Base-by-base conservation (phyloP, 2,113 vertebrate species). In the Saguinus imperator region DNA sequence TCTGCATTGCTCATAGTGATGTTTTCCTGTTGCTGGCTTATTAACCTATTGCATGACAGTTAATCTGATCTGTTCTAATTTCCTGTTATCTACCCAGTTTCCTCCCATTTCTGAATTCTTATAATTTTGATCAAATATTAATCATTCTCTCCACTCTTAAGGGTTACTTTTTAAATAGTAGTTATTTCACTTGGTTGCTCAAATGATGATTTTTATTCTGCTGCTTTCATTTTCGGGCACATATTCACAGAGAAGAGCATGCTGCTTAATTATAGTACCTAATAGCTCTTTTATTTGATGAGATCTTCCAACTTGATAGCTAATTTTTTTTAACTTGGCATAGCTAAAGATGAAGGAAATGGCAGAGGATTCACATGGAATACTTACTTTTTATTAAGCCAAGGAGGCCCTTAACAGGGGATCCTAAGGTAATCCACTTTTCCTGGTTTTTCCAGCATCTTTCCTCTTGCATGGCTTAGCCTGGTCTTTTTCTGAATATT, bases 401-500 rank as follows among this genome's bases (percentile, higher is more conserved):
- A 43, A 95, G 88, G 90, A 86, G 92, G 90, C 96, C 96, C 85
- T 91, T 95, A 93, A 89, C 80, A 95, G 95, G 94, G 82, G 45
- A 93, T 94, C 88, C 84, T 85, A 93, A 97, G 77, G 27, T 94
- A 90, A 92, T 97, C 70, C 80, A 64, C 96, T 94, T 92, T 81
- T 92, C 48, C 96, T 97, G 87, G 58, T 95, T 98, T 98, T 97
- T 98, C 93, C 94, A 94, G 87, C 52, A 17, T 43, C 94, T 98
- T 88, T 66, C 94, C 95, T 95, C 85, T 96, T 21, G 92, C 97
- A 98, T 95, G 96, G 97, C 94, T 98, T 98, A 96, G 91, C 94
- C 92, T 13, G 23, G 73, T 98, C 96, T 97, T 97, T 96, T 96
- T 94, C 82, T 84, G 55, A 96, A 37, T 81, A 87, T 82, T 11